Evolutionary conservation across 2,797 vertebrate genomes (phyloP).

Genomic region (Erethizon dorsatum): DNA sequence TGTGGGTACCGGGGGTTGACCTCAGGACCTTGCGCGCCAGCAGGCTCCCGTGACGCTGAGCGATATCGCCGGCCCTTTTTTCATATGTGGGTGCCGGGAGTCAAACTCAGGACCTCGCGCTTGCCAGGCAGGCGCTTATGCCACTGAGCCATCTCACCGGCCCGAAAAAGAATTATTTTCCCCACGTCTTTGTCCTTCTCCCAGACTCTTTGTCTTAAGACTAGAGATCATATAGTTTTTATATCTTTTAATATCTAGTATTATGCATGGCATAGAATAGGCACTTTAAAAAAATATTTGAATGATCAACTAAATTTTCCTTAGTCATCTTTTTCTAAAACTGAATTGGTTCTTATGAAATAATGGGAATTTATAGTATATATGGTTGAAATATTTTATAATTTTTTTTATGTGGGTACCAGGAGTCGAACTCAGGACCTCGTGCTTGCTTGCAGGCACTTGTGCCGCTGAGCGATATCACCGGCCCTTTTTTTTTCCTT

Average conservation of each 20-base stretch:
- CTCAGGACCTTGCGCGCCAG: too few species aligned
- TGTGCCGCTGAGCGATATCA: too few species aligned
- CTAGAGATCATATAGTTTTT: not conserved
- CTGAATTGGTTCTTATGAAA: slow-evolving; percentile 61
- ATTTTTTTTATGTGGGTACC: not conserved
- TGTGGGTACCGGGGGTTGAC: too few species aligned
- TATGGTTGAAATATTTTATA: slow-evolving; percentile 45
- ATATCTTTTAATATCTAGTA: not conserved
- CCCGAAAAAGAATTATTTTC: not conserved
- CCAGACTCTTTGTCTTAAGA: slow-evolving; percentile 3
- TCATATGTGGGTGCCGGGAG: too few species aligned
- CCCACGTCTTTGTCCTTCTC: not conserved
- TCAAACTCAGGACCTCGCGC: too few species aligned
- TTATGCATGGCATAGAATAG: not conserved
- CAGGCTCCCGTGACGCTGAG: too few species aligned
- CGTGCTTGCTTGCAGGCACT: too few species aligned
- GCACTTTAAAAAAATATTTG: slow-evolving; percentile 34
- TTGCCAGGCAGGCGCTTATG: too few species aligned
- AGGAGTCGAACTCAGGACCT: too few species aligned
- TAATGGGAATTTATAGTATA: not conserved
- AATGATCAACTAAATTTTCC: slow-evolving; percentile 42
- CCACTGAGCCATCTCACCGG: too few species aligned
- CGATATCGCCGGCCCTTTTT: too few species aligned
- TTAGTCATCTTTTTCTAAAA: slow-evolving; percentile 49
- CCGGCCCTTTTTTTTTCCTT: too few species aligned